Evolutionary conservation across 53 echinoderm and acorn worm species (phyloP).

Genomic region (Mesocentrotus franciscanus): DNA sequence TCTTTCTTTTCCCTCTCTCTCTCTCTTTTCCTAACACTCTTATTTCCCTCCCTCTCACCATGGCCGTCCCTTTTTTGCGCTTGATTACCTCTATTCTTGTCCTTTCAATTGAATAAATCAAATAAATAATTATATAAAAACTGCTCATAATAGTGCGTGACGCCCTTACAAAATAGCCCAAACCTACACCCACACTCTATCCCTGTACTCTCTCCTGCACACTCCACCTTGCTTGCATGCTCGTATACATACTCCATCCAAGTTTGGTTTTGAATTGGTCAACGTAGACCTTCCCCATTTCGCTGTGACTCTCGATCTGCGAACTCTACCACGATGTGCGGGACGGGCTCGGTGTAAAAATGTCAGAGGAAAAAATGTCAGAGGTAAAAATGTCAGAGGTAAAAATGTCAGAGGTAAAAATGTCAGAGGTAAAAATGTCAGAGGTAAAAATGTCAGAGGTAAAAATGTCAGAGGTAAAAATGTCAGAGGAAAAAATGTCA

Average conservation of each 20-base stretch:
- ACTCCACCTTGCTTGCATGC: too few species aligned
- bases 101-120: not conserved
- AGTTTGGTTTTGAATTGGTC: not conserved
- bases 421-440: too few species aligned
- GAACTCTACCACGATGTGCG: conserved; percentile 1
- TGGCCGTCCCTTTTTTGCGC: not conserved
- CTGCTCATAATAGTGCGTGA: not conserved
- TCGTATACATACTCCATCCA: too few species aligned
- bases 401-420: too few species aligned
- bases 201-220: not conserved
- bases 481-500: too few species aligned
- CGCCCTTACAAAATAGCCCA: not conserved
- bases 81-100: not conserved
- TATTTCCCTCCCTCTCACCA: not conserved
- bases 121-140: not conserved
- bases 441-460: too few species aligned
- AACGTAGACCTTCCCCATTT: not conserved
- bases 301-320: not conserved
- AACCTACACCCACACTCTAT: not conserved
- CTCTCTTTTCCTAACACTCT: not conserved
- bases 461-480: too few species aligned
- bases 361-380: too few species aligned
- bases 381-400: too few species aligned
- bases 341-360: too few species aligned
- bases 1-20: not conserved